Conservation (phyloP, 2,797 vertebrate genomes). For the Amazona finschi region DNA sequence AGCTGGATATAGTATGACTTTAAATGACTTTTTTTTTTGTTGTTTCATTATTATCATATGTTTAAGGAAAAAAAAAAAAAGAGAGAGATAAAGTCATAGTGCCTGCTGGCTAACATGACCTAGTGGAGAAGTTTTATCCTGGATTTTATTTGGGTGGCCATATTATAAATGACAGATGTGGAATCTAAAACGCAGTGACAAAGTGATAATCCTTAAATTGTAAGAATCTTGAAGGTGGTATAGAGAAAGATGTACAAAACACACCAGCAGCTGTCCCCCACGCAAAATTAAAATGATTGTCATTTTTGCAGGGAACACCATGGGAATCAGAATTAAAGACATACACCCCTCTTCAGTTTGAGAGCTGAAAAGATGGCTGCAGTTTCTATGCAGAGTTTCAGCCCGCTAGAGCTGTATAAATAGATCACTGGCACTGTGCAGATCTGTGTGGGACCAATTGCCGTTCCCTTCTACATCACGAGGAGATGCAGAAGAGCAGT, state of each 20-base stretch:
- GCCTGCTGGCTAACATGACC: background rate
- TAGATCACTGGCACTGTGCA: background rate
- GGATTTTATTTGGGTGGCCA: background rate
- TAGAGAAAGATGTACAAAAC: background rate
- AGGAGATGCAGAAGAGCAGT: background rate
- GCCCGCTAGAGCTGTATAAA: conserved; percentile 5
- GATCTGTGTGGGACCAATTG: background rate
- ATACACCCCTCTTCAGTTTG: conserved; percentile 3
- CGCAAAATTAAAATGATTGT: conserved; percentile 31
- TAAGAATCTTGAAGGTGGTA: conserved; percentile 1
- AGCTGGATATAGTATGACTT: conserved; percentile 19
- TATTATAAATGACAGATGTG: conserved; percentile 7
- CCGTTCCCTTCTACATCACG: background rate
- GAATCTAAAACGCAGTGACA: background rate
- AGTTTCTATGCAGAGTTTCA: conserved; percentile 40
- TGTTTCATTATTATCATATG: background rate
- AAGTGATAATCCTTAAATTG: conserved; percentile 21
- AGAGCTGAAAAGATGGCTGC: conserved; percentile 39
- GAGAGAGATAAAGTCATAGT: background rate
- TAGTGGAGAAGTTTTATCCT: background rate
- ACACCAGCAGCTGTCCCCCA: background rate
- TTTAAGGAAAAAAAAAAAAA: background rate
- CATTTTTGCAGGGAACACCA: conserved; percentile 46
- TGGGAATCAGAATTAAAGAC: conserved; percentile 33
- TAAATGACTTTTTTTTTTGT: background rate